A percentile compares a stretch with the other conserved stretches of the same genome.
Conservation (phyloP, 1,140 invertebrate species). For the Heterodera carotae region DNA sequence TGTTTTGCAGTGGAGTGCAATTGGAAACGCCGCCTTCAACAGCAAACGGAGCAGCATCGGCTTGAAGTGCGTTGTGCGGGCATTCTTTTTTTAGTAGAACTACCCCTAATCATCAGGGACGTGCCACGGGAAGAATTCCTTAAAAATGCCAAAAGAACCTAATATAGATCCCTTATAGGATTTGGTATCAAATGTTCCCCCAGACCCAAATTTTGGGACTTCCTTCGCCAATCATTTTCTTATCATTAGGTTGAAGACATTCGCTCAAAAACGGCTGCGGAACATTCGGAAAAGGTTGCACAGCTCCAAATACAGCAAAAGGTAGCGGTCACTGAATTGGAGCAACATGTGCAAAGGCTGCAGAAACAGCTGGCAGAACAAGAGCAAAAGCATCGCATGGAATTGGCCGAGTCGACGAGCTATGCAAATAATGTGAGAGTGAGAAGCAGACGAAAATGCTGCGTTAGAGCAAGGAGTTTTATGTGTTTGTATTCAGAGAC, state of each 20-base stretch:
- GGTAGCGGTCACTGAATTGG: not conserved
- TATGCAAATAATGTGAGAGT: not conserved
- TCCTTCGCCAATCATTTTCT: too few relatives aligned
- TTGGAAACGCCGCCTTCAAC: slow-evolving; percentile 9
- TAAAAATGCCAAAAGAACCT: too few relatives aligned
- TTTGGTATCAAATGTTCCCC: too few relatives aligned
- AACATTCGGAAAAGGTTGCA: not conserved
- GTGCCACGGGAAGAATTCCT: too few relatives aligned
- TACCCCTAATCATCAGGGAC: too few relatives aligned
- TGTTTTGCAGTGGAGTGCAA: slow-evolving; percentile 26
- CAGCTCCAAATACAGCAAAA: not conserved
- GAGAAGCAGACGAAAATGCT: too few relatives aligned
- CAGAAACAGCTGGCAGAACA: not conserved
- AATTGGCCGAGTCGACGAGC: not conserved
- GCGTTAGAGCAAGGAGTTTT: too few relatives aligned
- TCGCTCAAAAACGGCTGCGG: not conserved
- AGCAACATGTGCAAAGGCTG: not conserved
- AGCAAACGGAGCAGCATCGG: not conserved
- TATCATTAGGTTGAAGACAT: not conserved
- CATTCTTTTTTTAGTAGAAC: too few relatives aligned
- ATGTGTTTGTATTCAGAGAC: slow-evolving; percentile 25
- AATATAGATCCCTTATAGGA: too few relatives aligned
- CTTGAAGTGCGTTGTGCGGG: not conserved
- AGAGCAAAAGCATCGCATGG: not conserved
- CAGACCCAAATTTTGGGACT: too few relatives aligned